phyloP scores from a whole-genome alignment of 2,113 vertebrate genomes.

The Cynoglossus semilaevis region DNA sequence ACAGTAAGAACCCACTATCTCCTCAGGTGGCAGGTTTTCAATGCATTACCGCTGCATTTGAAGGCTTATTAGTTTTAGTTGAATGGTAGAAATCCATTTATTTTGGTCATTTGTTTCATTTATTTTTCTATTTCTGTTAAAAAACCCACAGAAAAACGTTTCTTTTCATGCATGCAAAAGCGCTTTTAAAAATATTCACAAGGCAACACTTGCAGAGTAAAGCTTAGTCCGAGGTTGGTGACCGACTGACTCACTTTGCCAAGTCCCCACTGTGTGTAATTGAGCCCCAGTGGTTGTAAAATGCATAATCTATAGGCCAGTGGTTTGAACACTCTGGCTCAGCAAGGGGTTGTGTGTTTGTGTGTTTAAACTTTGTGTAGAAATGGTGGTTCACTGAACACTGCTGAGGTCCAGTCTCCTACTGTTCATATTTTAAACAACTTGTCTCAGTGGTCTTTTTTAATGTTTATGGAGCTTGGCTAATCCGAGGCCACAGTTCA shows the following conservation, averaged over 20 bases:
- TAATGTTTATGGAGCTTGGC: conserved; percentile 31
- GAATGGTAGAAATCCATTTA: too few relatives aligned
- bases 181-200: conserved; percentile 1
- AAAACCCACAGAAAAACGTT: not conserved
- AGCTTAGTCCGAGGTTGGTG: not conserved
- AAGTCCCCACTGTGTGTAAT: conserved; percentile 3
- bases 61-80: too few relatives aligned
- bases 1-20: too few relatives aligned
- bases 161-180: conserved; percentile 2
- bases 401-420: not conserved
- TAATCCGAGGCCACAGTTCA: conserved; percentile 1
- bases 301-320: conserved; percentile 8
- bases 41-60: too few relatives aligned
- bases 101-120: too few relatives aligned
- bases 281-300: conserved; percentile 13
- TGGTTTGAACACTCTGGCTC: conserved; percentile 9
- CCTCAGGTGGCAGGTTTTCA: too few relatives aligned
- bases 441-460: conserved; percentile 34
- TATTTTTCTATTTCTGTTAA: conserved; percentile 4
- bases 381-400: not conserved
- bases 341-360: conserved; percentile 6
- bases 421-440: conserved; percentile 14
- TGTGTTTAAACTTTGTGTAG: conserved; percentile 8
- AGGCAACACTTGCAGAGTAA: not conserved
- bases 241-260: conserved; percentile 8